Conservation (phyloP, 2,888 invertebrate species). For the Hirudinaria manillensis region DNA sequence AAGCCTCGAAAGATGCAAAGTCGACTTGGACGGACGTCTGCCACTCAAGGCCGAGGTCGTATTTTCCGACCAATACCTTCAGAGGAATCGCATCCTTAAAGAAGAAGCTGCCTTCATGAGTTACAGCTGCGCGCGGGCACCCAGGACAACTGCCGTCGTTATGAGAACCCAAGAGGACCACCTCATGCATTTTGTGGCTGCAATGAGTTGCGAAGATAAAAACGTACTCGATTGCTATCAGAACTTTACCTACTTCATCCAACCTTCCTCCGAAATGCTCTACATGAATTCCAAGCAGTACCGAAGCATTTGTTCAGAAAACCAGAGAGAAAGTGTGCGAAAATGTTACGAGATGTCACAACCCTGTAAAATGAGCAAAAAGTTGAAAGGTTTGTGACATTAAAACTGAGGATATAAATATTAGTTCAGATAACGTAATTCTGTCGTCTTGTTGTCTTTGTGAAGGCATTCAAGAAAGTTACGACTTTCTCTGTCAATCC, state of each 20-base stretch:
- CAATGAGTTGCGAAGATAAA: background rate
- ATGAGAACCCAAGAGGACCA: background rate
- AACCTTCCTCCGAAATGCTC: background rate
- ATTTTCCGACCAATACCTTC: background rate
- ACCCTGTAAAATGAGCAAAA: conserved; percentile 25
- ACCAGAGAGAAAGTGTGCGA: background rate
- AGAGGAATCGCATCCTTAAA: background rate
- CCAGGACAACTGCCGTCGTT: background rate
- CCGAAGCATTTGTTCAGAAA: background rate
- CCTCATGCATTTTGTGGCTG: background rate
- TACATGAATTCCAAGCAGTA: background rate
- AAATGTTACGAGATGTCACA: conserved; percentile 10
- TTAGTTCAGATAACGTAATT: background rate
- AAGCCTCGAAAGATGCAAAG: conserved; percentile 2
- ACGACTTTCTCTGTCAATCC: background rate
- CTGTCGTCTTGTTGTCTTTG: background rate
- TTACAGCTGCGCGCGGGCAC: background rate
- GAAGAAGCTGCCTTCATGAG: background rate
- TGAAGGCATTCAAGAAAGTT: background rate
- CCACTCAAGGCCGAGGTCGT: background rate
- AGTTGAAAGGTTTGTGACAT: conserved; percentile 21
- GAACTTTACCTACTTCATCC: background rate
- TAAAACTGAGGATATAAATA: background rate
- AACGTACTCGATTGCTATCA: background rate
- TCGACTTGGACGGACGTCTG: background rate